These are phyloP conservation scores for Carcinoscorpius rotundicauda DNA, from an alignment of 1,140 invertebrate species.

Conservation along the genomic window DNA sequence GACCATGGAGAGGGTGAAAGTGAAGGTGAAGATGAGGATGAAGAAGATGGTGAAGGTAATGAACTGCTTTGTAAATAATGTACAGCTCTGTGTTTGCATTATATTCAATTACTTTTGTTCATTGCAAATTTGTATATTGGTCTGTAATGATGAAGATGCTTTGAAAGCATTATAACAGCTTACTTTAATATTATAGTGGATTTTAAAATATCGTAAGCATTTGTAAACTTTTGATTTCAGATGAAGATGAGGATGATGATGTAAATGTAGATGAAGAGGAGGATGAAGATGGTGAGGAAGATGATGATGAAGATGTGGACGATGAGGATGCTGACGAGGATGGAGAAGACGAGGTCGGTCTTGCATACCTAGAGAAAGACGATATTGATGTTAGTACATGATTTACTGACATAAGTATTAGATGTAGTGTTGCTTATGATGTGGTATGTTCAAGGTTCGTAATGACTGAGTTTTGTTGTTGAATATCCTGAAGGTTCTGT, in stretches of 20 bases:
- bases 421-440: background rate
- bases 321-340: slow-evolving; percentile 41
- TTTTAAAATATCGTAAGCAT: slow-evolving; percentile 32
- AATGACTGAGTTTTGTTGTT: too few relatives aligned
- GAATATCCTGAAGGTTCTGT: too few relatives aligned
- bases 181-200: slow-evolving; percentile 16
- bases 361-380: slow-evolving; percentile 57
- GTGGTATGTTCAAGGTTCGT: background rate
- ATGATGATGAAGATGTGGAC: slow-evolving; percentile 26
- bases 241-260: slow-evolving; percentile 36
- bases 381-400: slow-evolving; percentile 45
- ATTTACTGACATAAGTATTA: background rate
- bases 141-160: slow-evolving; percentile 14
- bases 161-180: background rate
- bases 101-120: background rate
- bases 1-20: slow-evolving; percentile 45
- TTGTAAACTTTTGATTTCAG: slow-evolving; percentile 27
- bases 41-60: slow-evolving; percentile 26
- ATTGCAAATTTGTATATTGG: slow-evolving; percentile 10
- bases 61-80: slow-evolving; percentile 10
- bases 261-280: slow-evolving; percentile 35
- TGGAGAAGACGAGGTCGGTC: slow-evolving; percentile 42
- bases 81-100: background rate
- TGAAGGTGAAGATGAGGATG: slow-evolving; percentile 54
- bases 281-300: slow-evolving; percentile 37